Evolutionary conservation across 2,888 invertebrate genomes (phyloP), one percentile per base, ranked within the genome.

Genomic region (Hirtodrosophila alboralis): DNA sequence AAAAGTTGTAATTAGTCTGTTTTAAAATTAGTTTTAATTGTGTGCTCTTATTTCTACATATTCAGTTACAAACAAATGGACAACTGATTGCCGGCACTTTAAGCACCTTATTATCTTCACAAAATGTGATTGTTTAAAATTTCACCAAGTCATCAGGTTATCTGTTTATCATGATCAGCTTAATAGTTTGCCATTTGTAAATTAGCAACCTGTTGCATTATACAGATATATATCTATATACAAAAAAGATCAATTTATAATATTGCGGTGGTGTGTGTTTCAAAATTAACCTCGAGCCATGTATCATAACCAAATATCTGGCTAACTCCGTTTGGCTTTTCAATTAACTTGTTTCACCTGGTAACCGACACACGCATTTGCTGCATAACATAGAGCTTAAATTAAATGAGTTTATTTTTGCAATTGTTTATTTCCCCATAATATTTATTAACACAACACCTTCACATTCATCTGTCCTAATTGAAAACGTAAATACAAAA

Each of bases 201-300:
- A 44, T 64, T 53, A 26, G 66, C 60, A 49, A 52, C 37, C 47
- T 38, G 41, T 54, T 70, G 56, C 51, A 52, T 43, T 72, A 26
- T 28, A 26, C 27, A 14, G 26, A 18, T 13, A 41, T 8, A n/a
- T 23, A 31, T 12, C 7, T 36, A 34, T 30, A 28, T 16, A 30
- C 36, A 41, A 26, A 45, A 54, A 60, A 34, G 37, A 33, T 34
- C 28, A 41, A 68, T 71, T 71, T 52, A 59, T 56, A 49, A 56
- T 54, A 51, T 63, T 57, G 26, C n/a, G 12, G 21, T 38, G 45
- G 40, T 14, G 59, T 27, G 45, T 72, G 63, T 71, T 73, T 74
- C 54, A 73, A 68, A 71, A 73, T 69, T 66, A 62, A 62, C 73
- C 52, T 62, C 62, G 28, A 54, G 71, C 34, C 36, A 41, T 44